phyloP scores from a whole-genome alignment of 1,140 invertebrate species.

The Lepidotrigona ventralis region DNA sequence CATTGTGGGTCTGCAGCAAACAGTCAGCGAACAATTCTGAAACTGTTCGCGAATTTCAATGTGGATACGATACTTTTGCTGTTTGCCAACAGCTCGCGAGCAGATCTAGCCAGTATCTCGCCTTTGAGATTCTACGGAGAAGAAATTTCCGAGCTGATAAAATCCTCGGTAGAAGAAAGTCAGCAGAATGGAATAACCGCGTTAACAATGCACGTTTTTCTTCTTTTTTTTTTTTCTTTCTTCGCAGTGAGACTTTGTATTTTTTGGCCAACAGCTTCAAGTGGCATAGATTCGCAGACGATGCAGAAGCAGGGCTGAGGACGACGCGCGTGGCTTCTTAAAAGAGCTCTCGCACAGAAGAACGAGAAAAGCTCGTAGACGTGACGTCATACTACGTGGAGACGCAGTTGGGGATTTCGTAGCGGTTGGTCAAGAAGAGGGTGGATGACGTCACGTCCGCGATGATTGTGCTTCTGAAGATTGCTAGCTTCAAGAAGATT shows the following conservation, averaged over 20 bases:
- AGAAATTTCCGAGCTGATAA: not conserved
- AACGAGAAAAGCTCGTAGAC: constrained; percentile 21
- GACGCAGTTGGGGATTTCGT: constrained; percentile 25
- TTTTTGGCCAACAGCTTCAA: constrained; percentile 14
- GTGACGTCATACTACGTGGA: constrained; percentile 15
- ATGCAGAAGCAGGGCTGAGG: constrained; percentile 1
- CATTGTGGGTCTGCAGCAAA: too few relatives aligned
- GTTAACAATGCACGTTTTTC: not conserved
- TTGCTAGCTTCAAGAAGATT: not conserved
- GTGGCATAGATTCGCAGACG: constrained; percentile 19
- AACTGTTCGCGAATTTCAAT: too few relatives aligned
- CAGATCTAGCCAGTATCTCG: too few relatives aligned
- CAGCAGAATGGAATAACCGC: constrained; percentile 1
- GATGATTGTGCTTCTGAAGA: constrained; percentile 15
- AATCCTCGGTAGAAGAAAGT: not conserved
- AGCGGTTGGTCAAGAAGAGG: constrained; percentile 40
- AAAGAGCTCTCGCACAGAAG: not conserved
- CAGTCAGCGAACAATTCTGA: too few relatives aligned
- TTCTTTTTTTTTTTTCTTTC: too few relatives aligned
- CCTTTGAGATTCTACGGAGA: too few relatives aligned
- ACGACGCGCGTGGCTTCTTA: not conserved
- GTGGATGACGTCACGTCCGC: constrained; percentile 52
- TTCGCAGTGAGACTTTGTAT: not conserved
- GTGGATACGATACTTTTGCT: too few relatives aligned
- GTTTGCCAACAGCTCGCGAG: too few relatives aligned